Percentiles rank a stretch among this genome's conserved stretches.
Conservation (phyloP, 2,888 invertebrate species). For the Diploptera punctata region DNA sequence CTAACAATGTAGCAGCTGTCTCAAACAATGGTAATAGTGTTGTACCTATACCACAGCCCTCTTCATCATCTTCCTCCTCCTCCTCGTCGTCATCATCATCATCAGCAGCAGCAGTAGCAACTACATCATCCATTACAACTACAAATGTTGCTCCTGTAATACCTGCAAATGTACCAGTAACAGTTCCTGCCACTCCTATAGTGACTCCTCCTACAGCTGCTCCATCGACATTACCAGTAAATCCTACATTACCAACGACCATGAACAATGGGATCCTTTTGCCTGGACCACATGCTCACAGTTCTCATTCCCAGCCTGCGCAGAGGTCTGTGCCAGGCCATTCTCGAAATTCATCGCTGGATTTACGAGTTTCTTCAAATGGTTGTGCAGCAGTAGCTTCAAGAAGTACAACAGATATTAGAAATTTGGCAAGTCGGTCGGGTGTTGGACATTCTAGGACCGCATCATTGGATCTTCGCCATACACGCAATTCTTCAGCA, state of each 20-base stretch:
- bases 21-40: background rate
- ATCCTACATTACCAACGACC: conserved; percentile 21
- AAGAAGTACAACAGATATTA: conserved; percentile 58
- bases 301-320: conserved; percentile 41
- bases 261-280: conserved; percentile 8
- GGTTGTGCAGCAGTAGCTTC: conserved; percentile 44
- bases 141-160: conserved; percentile 32
- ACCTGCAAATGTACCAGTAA: conserved; percentile 45
- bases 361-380: conserved; percentile 64
- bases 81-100: conserved; percentile 15
- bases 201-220: conserved; percentile 40
- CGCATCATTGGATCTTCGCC: conserved; percentile 80
- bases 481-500: conserved; percentile 75
- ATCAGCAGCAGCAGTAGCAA: no score
- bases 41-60: background rate
- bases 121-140: background rate
- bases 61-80: conserved; percentile 4
- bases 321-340: conserved; percentile 56
- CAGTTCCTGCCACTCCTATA: conserved; percentile 42
- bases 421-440: conserved; percentile 51
- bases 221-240: conserved; percentile 17
- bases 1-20: background rate
- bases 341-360: conserved; percentile 85
- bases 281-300: conserved; percentile 38
- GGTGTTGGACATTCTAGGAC: conserved; percentile 76